Evolutionary conservation across 2,888 invertebrate genomes (phyloP).

Genomic region (Morpho deidamia): DNA sequence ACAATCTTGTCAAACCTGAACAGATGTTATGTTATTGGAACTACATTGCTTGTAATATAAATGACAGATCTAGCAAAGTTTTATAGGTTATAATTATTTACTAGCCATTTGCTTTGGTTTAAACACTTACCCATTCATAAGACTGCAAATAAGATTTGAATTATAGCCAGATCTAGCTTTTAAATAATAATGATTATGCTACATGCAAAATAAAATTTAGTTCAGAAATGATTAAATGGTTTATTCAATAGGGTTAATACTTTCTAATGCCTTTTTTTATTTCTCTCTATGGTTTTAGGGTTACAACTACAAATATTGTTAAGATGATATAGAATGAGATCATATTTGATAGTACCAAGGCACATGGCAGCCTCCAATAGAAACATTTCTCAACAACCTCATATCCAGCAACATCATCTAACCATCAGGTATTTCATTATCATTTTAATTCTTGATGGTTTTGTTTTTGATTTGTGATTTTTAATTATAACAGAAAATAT

Average conservation of each 20-base stretch:
- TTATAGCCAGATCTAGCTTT: too few species aligned
- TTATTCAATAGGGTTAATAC: too few species aligned
- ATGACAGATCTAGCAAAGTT: background rate
- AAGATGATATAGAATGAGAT: conserved; percentile 2
- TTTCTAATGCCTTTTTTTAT: background rate
- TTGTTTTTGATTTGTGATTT: too few species aligned
- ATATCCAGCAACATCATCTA: background rate
- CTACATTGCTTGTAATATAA: conserved; percentile 3
- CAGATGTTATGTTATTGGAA: background rate
- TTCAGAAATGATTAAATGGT: too few species aligned
- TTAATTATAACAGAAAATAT: too few species aligned
- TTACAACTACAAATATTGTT: background rate
- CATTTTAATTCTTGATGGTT: too few species aligned
- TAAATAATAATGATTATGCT: too few species aligned
- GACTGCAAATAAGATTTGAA: too few species aligned
- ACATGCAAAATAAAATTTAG: too few species aligned
- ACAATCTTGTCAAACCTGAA: too few species aligned
- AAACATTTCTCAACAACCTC: background rate
- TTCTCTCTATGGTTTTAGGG: conserved; percentile 1
- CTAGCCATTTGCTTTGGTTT: too few species aligned
- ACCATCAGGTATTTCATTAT: background rate
- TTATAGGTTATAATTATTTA: conserved; percentile 1
- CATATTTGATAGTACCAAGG: background rate
- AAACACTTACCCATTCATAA: too few species aligned
- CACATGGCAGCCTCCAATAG: background rate